Evolutionary conservation across 2,113 vertebrate species (phyloP), one percentile per base, ranked within the genome.

Genomic region (Clinocottus analis): DNA sequence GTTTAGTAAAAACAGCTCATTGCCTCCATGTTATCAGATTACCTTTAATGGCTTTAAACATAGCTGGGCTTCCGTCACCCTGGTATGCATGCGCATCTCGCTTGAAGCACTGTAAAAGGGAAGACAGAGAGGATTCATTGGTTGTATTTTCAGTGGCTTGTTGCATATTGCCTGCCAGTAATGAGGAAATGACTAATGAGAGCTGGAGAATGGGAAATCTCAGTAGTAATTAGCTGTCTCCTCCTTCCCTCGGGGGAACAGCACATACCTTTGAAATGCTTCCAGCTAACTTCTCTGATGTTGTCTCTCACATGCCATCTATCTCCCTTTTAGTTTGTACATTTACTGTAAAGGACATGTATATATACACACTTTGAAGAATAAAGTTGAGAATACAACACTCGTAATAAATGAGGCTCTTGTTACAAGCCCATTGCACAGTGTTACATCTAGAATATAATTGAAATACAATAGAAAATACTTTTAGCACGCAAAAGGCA

Each of bases 131-230:
- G 35, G 75, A 71, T 53, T 80, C 64, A 74, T 78, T 84, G 67
- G 60, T 35, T 85, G 82, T 79, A 73, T 83, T 80, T 66, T 81
- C 78, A 27, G 41, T 62, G 60, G 27, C 77, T 86, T 58, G 58
- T 59, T 87, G 61, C 64, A 29, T 49, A 39, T 67, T 25, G 58
- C 61, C 45, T 29, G 63, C 10, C 37, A 56, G 27, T 88, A 90
- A 93, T 83, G 78, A 92, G 88, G 79, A 92, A 88, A 91, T 89
- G 72, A 87, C 82, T 91, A 90, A 89, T 92, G 87, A 82, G 79
- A 72, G 72, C 79, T 77, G 75, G 77, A 82, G 79, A 85, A 74
- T 59, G 67, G 69, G 77, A 87, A 77, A 72, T 86, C 80, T 87
- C 82, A 69, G 53, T 59, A 64, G 80, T 91, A 91, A 92, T 94